A percentile compares a stretch with the other conserved stretches of the same genome.
These are phyloP conservation scores for Epizoanthus fatuus DNA, from an alignment of 92 coral and sea anemone species.

Conservation along the genomic window DNA sequence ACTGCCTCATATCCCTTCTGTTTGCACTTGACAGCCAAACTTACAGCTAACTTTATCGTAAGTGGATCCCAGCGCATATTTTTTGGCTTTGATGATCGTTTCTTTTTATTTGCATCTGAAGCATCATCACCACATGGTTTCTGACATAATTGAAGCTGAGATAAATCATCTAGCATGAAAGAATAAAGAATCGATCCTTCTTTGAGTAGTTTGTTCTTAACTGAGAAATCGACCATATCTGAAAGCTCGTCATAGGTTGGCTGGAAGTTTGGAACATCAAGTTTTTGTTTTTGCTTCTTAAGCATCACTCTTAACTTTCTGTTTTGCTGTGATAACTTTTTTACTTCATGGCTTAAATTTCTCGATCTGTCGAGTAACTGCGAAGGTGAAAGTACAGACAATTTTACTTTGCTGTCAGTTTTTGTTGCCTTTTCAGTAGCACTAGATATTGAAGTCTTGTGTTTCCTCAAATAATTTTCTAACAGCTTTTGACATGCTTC, in stretches of 20 bases:
- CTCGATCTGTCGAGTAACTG: not conserved
- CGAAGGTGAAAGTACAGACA: not conserved
- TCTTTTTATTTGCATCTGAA: too few species aligned
- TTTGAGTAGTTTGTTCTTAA: not conserved
- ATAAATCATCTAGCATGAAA: slow-evolving; percentile 26
- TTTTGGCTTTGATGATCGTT: not conserved
- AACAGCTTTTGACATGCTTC: too few species aligned
- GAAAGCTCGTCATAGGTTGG: slow-evolving; percentile 3
- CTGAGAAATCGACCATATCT: slow-evolving; percentile 13
- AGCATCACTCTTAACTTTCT: too few species aligned
- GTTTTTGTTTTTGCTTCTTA: not conserved
- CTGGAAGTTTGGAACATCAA: not conserved
- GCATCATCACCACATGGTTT: too few species aligned
- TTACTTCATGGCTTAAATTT: too few species aligned
- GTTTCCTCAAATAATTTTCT: too few species aligned
- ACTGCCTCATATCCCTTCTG: slow-evolving; percentile 56
- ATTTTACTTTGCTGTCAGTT: not conserved
- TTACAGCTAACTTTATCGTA: slow-evolving; percentile 25
- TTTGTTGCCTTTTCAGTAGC: too few species aligned
- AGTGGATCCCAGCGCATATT: not conserved
- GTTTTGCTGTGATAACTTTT: not conserved
- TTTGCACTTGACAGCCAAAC: slow-evolving; percentile 59
- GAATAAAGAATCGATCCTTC: slow-evolving; percentile 13
- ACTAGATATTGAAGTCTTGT: too few species aligned
- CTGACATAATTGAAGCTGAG: too few species aligned